Base-by-base conservation (phyloP, 2,888 invertebrate species). In the Dryomyza anilis region DNA sequence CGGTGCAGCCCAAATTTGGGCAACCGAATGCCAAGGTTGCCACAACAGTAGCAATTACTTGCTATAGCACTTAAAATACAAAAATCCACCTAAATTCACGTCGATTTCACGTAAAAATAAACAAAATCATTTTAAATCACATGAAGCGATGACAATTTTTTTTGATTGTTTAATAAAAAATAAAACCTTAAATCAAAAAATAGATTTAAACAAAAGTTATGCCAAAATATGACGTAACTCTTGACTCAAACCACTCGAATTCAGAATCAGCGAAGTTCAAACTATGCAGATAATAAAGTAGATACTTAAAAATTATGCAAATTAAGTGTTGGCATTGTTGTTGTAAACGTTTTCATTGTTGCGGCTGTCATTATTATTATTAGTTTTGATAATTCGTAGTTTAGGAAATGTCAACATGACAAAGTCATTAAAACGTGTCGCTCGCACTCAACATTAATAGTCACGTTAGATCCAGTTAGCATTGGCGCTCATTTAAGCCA, bases 1-100 rank as follows among this genome's bases (percentile, higher is more conserved):
- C 16, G 8, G 46, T 33, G 27, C 57, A 21, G 10, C 19, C 57
- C 64, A 59, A 59, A 64, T 64, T 59, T 64, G 65, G 65, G 36
- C 25, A 55, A 25, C 36, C 60, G 65, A 65, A 65, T 65, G 65
- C 65, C 60, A 65, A 65, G 65, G 65, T 36, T 60, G 23, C 23
- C 25, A 29, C 16, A 8, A 33, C 23, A 46, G 23, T n/a, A 19
- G 27, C 5, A 39, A 43, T 19, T 10, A 45, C 55, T n/a, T n/a
- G n/a, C n/a, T 16, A 50, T 7, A 12, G 14, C 7, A 27, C 19
- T 36, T 39, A 50, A 46, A 50, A 16, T 36, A n/a, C n/a, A n/a
- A n/a, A n/a, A n/a, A n/a, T n/a, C n/a, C n/a, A n/a, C n/a, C n/a
- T n/a, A n/a, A n/a, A n/a, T n/a, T n/a, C 7, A 25, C 48, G 7